phyloP scores from a whole-genome alignment of 2,888 invertebrate genomes.

The Drosophila affinis region DNA sequence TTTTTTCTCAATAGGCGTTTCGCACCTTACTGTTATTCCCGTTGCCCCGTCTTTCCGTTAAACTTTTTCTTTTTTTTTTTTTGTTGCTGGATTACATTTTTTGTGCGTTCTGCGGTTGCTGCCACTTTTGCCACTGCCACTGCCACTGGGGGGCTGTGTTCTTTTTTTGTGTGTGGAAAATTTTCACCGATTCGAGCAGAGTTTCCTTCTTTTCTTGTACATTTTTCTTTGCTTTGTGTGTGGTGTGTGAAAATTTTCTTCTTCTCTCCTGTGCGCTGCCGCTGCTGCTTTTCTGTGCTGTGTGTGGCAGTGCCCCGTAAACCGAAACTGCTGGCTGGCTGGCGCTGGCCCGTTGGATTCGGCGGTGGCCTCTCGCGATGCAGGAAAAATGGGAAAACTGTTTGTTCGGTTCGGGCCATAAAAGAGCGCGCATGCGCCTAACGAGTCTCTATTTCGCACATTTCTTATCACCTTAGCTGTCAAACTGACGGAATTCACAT shows the following conservation, averaged over 20 bases:
- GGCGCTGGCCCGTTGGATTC: not conserved
- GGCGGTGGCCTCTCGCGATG: not conserved
- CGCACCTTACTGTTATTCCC: conserved; percentile 17
- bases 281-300: conserved; percentile 26
- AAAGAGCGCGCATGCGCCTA: not conserved
- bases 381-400: not conserved
- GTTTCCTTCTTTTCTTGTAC: conserved; percentile 67
- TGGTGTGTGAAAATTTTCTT: conserved; percentile 71
- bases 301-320: conserved; percentile 65
- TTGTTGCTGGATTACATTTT: not conserved
- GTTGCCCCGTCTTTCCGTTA: conserved; percentile 1
- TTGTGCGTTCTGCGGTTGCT: conserved; percentile 16
- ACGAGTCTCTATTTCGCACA: not conserved
- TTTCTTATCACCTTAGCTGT: not conserved
- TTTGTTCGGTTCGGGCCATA: not conserved
- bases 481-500: not conserved
- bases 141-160: conserved; percentile 33
- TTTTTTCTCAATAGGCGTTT: conserved; percentile 21
- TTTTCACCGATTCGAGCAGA: conserved; percentile 53
- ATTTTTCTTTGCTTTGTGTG: conserved; percentile 53
- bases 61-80: not conserved
- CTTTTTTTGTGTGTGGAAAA: conserved; percentile 51
- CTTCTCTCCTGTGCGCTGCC: conserved; percentile 37
- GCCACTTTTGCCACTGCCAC: conserved; percentile 30
- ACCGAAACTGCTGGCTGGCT: conserved; percentile 39